phyloP scores from a whole-genome alignment of 2,888 invertebrate species.

The Ormyrus labotus region DNA sequence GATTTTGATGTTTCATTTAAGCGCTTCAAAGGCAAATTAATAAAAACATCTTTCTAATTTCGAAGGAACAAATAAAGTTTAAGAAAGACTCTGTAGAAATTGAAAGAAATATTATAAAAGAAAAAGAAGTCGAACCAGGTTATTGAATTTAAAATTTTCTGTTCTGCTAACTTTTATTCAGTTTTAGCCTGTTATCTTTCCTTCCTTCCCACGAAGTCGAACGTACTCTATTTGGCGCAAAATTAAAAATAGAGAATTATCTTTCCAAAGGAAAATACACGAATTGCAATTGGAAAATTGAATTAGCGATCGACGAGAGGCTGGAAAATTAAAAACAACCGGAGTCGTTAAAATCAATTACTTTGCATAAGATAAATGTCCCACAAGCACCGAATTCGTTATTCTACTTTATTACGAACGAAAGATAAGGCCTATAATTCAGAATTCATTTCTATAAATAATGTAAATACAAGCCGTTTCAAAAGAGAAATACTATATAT shows the following conservation, averaged over 20 bases:
- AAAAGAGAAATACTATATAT: slow-evolving; percentile 3
- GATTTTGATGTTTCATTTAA: no score
- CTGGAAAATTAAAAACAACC: neutral
- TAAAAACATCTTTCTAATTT: no score
- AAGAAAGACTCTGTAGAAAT: no score
- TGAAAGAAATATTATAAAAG: neutral
- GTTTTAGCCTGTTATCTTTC: no score
- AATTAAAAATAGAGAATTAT: neutral
- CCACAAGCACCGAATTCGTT: slow-evolving; percentile 6
- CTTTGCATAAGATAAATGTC: slow-evolving; percentile 37
- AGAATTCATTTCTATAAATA: slow-evolving; percentile 41
- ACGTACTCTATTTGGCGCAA: neutral
- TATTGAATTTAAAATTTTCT: no score
- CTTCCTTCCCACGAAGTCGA: no score
- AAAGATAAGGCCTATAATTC: slow-evolving; percentile 4
- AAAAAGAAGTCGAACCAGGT: neutral
- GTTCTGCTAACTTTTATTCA: no score
- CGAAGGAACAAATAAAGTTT: no score
- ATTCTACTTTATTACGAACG: neutral
- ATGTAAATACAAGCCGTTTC: slow-evolving; percentile 43
- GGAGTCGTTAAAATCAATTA: slow-evolving; percentile 3
- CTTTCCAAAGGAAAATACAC: neutral
- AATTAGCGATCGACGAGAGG: slow-evolving; percentile 1
- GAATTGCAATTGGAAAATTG: slow-evolving; percentile 3
- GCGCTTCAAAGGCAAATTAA: no score